Evolutionary conservation across 2,888 invertebrate species (phyloP), one percentile per base, ranked within the genome.

Genomic region (Parnassius mnemosyne): DNA sequence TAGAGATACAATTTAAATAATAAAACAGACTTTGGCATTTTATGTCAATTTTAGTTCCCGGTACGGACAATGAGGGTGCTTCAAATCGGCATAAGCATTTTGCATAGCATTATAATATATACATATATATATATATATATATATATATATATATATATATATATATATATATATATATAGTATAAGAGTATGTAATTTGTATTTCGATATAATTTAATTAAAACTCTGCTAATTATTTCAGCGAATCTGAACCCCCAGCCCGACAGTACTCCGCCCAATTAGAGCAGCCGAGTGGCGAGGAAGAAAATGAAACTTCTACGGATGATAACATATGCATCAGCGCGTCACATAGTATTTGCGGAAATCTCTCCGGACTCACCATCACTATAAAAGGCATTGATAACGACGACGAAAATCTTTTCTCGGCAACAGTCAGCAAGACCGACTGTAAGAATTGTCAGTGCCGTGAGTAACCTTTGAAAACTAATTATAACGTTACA

Each of bases 281-380:
- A 9, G 49, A 49, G 9, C 49, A 13, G 49, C 49, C 49, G 5
- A 13, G 9, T 13, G 9, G 7, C 13, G 49, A 49, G 13, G 49
- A 49, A 16, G 49, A 49, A 12, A 53, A 42, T 12, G 53, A 46
- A 47, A 53, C 16, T 2, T 53, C 53, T 13, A 16, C 54, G 43
- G 54, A 60, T 25, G 55, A 55, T n/a, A 54, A 42, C 16, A 55
- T 60, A 55, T 54, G 55, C 43, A 51, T 55, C 50, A 50, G 50
- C 12, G 50, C 55, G 11, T 54, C 60, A 1, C 43, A 55, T 9
- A 55, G 55, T 5, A 50, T 50, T 1, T 43, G 54, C 5, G 60
- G 55, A 13, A 60, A 44, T 9, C 50, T 42, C 3, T 60, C 60
- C 1, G 60, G 60, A 13, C 49, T 49, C 49, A 49, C 49, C 7